Percentiles rank a stretch among this genome's conserved stretches.
Evolutionary conservation across 2,797 vertebrate species (phyloP).

Genomic region (Odontamblyopus rebecca): DNA sequence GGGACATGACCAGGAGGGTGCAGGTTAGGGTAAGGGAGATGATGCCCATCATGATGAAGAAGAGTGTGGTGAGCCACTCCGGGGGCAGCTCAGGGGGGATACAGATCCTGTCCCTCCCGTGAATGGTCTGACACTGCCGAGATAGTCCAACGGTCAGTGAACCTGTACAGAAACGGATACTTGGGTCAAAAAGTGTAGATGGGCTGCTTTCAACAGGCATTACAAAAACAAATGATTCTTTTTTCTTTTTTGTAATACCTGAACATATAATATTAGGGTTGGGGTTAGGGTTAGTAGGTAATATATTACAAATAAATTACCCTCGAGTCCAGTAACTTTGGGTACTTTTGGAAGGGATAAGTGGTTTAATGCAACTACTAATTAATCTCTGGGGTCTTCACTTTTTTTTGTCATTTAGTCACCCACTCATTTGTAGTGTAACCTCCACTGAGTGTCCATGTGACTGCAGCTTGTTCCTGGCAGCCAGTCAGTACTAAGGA

Average conservation of each 20-base stretch:
- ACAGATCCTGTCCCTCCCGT: conserved; percentile 96
- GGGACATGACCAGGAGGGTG: conserved; percentile 95
- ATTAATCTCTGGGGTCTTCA: not conserved
- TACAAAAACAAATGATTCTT: not conserved
- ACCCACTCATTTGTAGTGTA: conserved; percentile 4
- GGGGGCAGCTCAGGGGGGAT: conserved; percentile 97
- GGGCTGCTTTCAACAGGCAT: not conserved
- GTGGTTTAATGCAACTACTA: not conserved
- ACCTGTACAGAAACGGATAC: conserved; percentile 72
- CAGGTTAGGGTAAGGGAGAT: conserved; percentile 99
- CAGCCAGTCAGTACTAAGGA: not conserved
- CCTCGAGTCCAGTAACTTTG: too few species aligned
- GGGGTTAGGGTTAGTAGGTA: too few species aligned
- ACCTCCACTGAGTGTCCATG: conserved; percentile 28
- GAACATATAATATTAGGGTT: not conserved
- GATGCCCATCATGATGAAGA: conserved; percentile 99
- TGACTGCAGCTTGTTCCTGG: conserved; percentile 16
- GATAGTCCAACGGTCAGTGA: conserved; percentile 97
- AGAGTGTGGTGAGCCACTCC: conserved; percentile 98
- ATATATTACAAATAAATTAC: not conserved
- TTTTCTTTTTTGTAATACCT: not conserved
- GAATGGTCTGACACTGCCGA: conserved; percentile 98
- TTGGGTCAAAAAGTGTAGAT: not conserved
- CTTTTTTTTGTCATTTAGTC: not conserved
- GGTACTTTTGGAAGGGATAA: not conserved